Base-by-base conservation (phyloP, 1,140 invertebrate species). In the Procambarus clarkii region DNA sequence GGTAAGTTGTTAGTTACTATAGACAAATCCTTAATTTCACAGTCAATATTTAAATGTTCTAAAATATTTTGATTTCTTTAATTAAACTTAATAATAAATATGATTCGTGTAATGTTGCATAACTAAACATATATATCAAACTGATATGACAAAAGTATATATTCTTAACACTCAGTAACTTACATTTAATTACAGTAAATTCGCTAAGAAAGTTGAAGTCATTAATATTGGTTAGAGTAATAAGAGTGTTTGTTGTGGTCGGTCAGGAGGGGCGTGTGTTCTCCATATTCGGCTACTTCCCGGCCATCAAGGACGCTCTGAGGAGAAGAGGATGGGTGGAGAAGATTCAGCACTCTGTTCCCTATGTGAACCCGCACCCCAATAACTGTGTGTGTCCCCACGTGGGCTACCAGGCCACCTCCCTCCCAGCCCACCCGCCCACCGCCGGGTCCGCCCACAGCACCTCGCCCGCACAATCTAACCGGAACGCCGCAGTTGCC, bases 301-400 rank as follows among this genome's bases (percentile, higher is more conserved):
- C 95, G 11, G 94, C 94, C 46, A 94, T 96, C 9, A 93, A 95
- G 86, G 93, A 95, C 44, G 94, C 95, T 80, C 91, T 96, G 13
- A 88, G 94, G 83, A 94, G 94, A 86, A 93, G 95, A 80, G 95
- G 95, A 0, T 95, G 95, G 95, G 94, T 95, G 44, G 95, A 95
- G 93, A 95, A 95, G 88, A 94, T 95, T 88, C 88, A 92, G 24
- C 91, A 92, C 58, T 76, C 79, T 15, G 74, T 87, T 44, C 92
- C 92, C 3, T 93, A 93, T 74, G 84, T 93, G 79, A 93, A 93
- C 76, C 92, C 92, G 15, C 92, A 93, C 60, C 92, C 92, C 34
- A 89, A 90, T n/a, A 91, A 92, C 85, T 93, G 92, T 77, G 91
- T 93, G 54, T 93, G 92, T 88, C 88, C 91, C 50, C 92, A 93